Percentiles rank a stretch among this genome's conserved stretches.
phyloP scores from a whole-genome alignment of 2,888 invertebrate genomes.

The Hoplodrina blanda region DNA sequence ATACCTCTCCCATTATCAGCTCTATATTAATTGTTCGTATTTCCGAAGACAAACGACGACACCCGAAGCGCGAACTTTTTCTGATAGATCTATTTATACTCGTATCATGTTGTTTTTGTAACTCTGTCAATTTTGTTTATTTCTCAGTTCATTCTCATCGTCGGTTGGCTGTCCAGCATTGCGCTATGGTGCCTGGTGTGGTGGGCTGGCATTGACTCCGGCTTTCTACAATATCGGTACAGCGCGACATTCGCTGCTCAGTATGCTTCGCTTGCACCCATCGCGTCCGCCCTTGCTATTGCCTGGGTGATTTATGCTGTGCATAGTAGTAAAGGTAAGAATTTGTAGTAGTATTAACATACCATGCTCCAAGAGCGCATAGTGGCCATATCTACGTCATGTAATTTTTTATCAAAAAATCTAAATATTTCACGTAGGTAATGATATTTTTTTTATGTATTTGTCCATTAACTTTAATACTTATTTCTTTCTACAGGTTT shows the following conservation, averaged over 20 bases:
- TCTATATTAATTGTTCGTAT: no score
- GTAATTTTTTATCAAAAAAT: not conserved
- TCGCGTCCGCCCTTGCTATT: slow-evolving; percentile 91
- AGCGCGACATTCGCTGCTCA: slow-evolving; percentile 91
- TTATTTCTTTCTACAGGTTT: slow-evolving; percentile 75
- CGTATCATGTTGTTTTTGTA: no score
- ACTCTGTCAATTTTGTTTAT: no score
- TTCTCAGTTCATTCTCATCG: slow-evolving; percentile 83
- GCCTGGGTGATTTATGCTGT: slow-evolving; percentile 93
- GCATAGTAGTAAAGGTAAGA: slow-evolving; percentile 89
- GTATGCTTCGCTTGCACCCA: slow-evolving; percentile 92
- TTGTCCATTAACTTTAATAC: not conserved
- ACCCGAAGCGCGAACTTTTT: no score
- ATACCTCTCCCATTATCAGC: no score
- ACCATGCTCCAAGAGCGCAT: no score
- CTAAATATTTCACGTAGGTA: not conserved
- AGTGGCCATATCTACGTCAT: no score
- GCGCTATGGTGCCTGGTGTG: slow-evolving; percentile 88
- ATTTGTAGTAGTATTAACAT: not conserved
- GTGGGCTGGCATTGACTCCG: slow-evolving; percentile 91
- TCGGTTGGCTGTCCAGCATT: slow-evolving; percentile 90
- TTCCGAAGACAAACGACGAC: no score
- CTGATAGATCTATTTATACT: no score
- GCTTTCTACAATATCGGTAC: slow-evolving; percentile 91
- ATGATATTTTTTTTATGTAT: no score